phyloP scores from a whole-genome alignment of 2,113 vertebrate genomes.

The Pachypanchax playfairii region DNA sequence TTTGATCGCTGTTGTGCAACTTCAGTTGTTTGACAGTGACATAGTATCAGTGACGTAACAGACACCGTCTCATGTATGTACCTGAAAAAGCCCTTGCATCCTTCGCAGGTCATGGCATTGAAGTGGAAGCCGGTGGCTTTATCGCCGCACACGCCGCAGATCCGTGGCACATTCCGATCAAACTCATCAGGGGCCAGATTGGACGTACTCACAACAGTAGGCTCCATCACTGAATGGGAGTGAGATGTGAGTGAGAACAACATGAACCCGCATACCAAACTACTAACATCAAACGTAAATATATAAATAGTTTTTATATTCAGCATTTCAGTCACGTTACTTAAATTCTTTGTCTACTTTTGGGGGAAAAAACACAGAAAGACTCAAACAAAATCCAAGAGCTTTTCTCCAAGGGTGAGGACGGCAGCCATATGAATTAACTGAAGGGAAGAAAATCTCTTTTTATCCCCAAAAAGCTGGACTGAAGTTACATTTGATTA shows the following conservation, averaged over 20 bases:
- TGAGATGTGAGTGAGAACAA: slow-evolving; percentile 11
- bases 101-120: slow-evolving; percentile 98
- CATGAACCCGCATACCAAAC: background rate
- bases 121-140: slow-evolving; percentile 96
- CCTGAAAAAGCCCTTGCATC: slow-evolving; percentile 99
- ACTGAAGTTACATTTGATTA: slow-evolving; percentile 60
- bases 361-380: too few relatives aligned
- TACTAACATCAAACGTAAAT: background rate
- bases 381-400: slow-evolving; percentile 18
- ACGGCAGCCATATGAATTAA: slow-evolving; percentile 30
- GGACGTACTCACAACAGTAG: slow-evolving; percentile 83
- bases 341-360: slow-evolving; percentile 5
- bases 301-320: background rate
- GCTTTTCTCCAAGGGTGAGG: slow-evolving; percentile 25
- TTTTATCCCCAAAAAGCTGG: slow-evolving; percentile 41
- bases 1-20: too few relatives aligned
- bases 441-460: slow-evolving; percentile 23
- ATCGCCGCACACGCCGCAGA: slow-evolving; percentile 97
- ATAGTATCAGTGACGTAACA: too few relatives aligned
- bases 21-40: too few relatives aligned
- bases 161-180: slow-evolving; percentile 86
- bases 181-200: slow-evolving; percentile 81
- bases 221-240: slow-evolving; percentile 81
- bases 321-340: slow-evolving; percentile 9
- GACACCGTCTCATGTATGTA: slow-evolving; percentile 48